phyloP scores from a whole-genome alignment of 2,797 vertebrate genomes.

The Sebastes iracundus region DNA sequence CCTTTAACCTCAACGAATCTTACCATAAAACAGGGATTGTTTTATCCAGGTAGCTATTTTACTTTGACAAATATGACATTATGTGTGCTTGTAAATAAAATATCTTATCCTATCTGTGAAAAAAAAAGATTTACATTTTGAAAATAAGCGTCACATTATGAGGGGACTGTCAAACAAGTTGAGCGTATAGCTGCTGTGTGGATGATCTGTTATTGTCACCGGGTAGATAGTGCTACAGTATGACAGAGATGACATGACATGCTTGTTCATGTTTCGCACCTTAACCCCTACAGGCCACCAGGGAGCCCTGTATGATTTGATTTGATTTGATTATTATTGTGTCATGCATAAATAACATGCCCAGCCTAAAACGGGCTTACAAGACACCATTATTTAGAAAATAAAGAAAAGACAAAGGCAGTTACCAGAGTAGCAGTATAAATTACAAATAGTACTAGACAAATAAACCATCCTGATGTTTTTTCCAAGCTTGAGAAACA shows the following conservation, averaged over 20 bases:
- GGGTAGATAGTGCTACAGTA: too few species aligned
- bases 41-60: neutral
- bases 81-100: neutral
- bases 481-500: too few species aligned
- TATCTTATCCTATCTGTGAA: neutral
- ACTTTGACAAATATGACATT: neutral
- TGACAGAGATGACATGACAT: neutral
- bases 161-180: neutral
- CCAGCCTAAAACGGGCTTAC: too few species aligned
- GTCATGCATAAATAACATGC: too few species aligned
- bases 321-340: too few species aligned
- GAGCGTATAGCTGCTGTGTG: neutral
- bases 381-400: too few species aligned
- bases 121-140: neutral
- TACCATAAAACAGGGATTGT: neutral
- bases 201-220: neutral
- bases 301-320: neutral
- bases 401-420: too few species aligned
- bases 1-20: neutral
- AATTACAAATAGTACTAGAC: fast-evolving
- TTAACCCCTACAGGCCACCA: neutral
- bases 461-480: too few species aligned
- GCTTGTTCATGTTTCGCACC: neutral
- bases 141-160: neutral
- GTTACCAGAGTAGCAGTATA: too few species aligned